Conservation (phyloP, 2,113 vertebrate genomes). For the Ptychochromis oligacanthus region DNA sequence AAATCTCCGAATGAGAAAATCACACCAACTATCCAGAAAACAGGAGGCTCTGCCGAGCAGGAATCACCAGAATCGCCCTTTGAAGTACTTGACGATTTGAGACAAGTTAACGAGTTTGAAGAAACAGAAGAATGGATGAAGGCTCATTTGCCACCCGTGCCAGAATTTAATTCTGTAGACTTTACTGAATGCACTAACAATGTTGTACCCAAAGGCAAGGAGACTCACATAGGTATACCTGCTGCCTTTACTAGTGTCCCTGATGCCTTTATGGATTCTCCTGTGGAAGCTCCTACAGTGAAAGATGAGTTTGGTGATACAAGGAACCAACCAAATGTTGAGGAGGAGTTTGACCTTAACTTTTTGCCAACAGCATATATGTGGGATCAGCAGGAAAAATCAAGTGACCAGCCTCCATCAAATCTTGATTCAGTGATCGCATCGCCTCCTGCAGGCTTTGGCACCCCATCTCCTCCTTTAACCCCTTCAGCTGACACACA, state of each 20-base stretch:
- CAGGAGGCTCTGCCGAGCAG: conserved; percentile 50
- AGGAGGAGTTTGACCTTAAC: conserved; percentile 79
- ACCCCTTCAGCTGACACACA: conserved; percentile 24
- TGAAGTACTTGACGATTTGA: conserved; percentile 84
- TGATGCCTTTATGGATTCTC: conserved; percentile 79
- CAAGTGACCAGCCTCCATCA: conserved; percentile 27
- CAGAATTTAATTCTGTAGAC: conserved; percentile 73
- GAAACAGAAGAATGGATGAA: conserved; percentile 81
- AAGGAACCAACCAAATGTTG: conserved; percentile 59
- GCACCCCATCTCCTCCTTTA: conserved; percentile 32
- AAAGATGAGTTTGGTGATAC: conserved; percentile 42
- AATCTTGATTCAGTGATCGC: conserved; percentile 27
- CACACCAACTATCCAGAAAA: conserved; percentile 54
- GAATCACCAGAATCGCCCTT: conserved; percentile 90
- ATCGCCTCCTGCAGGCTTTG: conserved; percentile 62
- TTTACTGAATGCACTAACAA: conserved; percentile 51
- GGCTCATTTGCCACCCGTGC: conserved; percentile 78
- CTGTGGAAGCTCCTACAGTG: conserved; percentile 42
- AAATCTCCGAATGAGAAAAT: conserved; percentile 5
- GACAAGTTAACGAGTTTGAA: conserved; percentile 81
- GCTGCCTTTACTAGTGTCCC: conserved; percentile 72
- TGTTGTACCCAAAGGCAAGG: conserved; percentile 53
- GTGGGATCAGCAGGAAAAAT: conserved; percentile 78
- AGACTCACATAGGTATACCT: conserved; percentile 35
- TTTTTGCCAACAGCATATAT: conserved; percentile 83